Evolutionary conservation across 2,888 invertebrate species (phyloP).

Genomic region (Eulithis testata): DNA sequence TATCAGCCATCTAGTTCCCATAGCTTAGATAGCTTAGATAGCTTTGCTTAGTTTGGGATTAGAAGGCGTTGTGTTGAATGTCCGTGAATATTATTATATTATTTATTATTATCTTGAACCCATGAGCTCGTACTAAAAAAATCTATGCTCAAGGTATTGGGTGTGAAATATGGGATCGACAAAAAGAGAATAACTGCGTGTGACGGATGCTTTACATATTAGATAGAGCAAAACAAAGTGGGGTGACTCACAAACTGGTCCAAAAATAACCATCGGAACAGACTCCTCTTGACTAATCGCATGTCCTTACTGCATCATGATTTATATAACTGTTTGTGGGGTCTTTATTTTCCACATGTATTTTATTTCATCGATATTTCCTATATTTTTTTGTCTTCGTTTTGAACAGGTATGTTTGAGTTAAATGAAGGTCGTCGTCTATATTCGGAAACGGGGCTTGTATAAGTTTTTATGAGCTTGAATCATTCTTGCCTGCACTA

Average conservation of each 20-base stretch:
- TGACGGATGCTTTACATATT: slow-evolving; percentile 35
- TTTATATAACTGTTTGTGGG: not conserved
- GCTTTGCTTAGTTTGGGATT: too few species aligned
- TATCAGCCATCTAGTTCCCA: too few species aligned
- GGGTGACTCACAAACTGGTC: slow-evolving; percentile 37
- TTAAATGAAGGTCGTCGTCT: slow-evolving; percentile 68
- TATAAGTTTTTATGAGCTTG: slow-evolving; percentile 53
- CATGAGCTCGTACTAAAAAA: not conserved
- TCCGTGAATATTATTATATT: too few species aligned
- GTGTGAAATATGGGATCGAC: slow-evolving; percentile 9
- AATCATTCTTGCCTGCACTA: slow-evolving; percentile 32
- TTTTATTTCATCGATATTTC: not conserved
- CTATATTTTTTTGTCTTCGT: not conserved
- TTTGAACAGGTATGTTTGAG: slow-evolving; percentile 49
- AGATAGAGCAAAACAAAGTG: slow-evolving; percentile 37
- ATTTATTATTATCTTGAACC: too few species aligned
- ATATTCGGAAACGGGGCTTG: slow-evolving; percentile 56
- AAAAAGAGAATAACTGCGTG: slow-evolving; percentile 27
- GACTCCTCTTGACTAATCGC: slow-evolving; percentile 27
- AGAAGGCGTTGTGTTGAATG: too few species aligned
- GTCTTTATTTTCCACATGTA: not conserved
- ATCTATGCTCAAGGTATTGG: not conserved
- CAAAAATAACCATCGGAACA: slow-evolving; percentile 37
- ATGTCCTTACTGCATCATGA: slow-evolving; percentile 15
- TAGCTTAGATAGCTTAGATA: too few species aligned